Base-by-base conservation (phyloP, 2,113 vertebrate genomes). In the Sialia sialis region DNA sequence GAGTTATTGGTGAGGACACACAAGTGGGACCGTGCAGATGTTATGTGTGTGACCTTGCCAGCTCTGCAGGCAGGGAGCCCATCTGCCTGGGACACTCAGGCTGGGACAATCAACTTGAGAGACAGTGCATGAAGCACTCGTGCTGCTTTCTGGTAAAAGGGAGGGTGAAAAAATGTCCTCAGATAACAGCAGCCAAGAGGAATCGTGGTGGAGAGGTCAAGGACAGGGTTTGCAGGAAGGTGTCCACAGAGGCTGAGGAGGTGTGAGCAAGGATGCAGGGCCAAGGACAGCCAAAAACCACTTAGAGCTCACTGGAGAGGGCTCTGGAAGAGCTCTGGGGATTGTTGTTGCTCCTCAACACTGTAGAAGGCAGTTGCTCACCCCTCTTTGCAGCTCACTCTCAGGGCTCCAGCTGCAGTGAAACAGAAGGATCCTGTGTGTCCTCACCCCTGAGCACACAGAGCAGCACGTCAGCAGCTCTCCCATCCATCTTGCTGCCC, bases 381-480 rank as follows among this genome's bases (percentile, higher is more conserved):
- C 11, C 23, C 13, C 6, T 52, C 51, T 46, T 48, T 38, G 55
- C 69, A 59, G 39, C 63, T 80, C 48, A 9, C 2, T 39, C 59
- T 64, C 10, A 19, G 4, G 22, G 22, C 75, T 66, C 36, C 30
- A 34, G 13, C 9, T 32, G 9, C 43, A 59, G 34, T 18, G 46
- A 29, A 52, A 48, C 5, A 6, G 49, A 75, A 66, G 27, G 8
- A 18, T 23, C 21, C 27, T 12, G 55, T 15, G 27, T 13, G 63
- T 30, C 58, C 48, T 79, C 29, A 54, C 9, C 27, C 16, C 34
- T 0, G 39, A 13, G 39, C 43, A 44, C 7, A 7, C 0, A 0
- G 19, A 59, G 79, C 48, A 49, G 2, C 55, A 38, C 3, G 0
- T 27, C 78, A 75, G 62, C 9, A 2, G 25, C 32, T 7, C 5